Conservation (phyloP, 2,113 vertebrate species). For the Gambusia holbrooki region DNA sequence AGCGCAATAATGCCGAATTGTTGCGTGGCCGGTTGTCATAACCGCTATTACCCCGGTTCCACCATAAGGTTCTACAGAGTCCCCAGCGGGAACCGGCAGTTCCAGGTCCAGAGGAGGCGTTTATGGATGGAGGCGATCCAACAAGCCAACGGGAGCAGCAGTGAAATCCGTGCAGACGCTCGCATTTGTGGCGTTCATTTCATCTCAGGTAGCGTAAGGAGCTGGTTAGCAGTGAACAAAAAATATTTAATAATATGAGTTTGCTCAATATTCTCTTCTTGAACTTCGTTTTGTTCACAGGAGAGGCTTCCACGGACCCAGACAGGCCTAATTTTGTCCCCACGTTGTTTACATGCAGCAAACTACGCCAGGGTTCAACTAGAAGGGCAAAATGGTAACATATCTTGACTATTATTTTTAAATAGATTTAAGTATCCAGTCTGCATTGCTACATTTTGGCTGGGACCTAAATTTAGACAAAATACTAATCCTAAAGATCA, state of each 20-base stretch:
- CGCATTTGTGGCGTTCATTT: conserved; percentile 67
- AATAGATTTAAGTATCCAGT: too few species aligned
- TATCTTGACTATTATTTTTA: too few species aligned
- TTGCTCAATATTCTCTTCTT: background rate
- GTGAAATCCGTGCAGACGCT: background rate
- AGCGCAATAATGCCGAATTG: conserved; percentile 34
- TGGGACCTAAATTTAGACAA: too few species aligned
- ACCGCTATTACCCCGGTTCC: background rate
- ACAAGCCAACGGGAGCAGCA: conserved; percentile 18
- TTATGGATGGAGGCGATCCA: conserved; percentile 49
- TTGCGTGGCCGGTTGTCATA: conserved; percentile 51
- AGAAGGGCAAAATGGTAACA: conserved; percentile 26
- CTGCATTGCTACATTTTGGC: too few species aligned
- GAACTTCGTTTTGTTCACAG: conserved; percentile 29
- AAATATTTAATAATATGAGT: too few species aligned
- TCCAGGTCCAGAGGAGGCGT: conserved; percentile 28
- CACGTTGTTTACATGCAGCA: conserved; percentile 35
- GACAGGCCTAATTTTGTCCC: conserved; percentile 61
- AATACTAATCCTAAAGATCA: too few species aligned
- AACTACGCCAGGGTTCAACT: background rate
- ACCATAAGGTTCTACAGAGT: conserved; percentile 39
- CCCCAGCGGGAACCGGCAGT: conserved; percentile 7
- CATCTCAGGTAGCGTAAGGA: conserved; percentile 38
- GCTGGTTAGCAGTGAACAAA: background rate
- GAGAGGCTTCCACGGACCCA: conserved; percentile 28